phyloP scores from a whole-genome alignment of 2,113 vertebrate genomes.

The Scortum barcoo region DNA sequence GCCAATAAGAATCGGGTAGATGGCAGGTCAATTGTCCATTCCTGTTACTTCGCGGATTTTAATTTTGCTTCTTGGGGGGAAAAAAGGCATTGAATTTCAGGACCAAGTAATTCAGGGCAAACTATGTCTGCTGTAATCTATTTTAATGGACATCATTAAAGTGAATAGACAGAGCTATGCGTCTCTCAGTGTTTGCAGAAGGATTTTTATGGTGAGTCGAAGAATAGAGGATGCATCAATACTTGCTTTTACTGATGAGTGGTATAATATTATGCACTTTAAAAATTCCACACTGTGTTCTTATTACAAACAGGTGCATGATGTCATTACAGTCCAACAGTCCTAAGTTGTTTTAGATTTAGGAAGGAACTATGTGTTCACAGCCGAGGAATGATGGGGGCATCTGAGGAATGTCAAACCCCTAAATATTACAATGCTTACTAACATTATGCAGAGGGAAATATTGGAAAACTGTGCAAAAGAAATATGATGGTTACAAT shows the following conservation, averaged over 20 bases:
- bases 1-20: slow-evolving; percentile 45
- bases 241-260: slow-evolving; percentile 39
- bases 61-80: slow-evolving; percentile 38
- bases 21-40: slow-evolving; percentile 49
- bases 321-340: slow-evolving; percentile 28
- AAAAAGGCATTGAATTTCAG: slow-evolving; percentile 64
- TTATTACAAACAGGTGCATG: slow-evolving; percentile 45
- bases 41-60: slow-evolving; percentile 42
- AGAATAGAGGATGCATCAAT: slow-evolving; percentile 49
- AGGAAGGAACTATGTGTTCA: slow-evolving; percentile 17
- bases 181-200: slow-evolving; percentile 31
- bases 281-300: slow-evolving; percentile 25
- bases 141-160: slow-evolving; percentile 67
- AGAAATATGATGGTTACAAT: slow-evolving; percentile 64
- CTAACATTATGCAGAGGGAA: slow-evolving; percentile 42
- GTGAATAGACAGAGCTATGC: slow-evolving; percentile 30
- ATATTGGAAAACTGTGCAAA: slow-evolving; percentile 54
- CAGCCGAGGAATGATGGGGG: slow-evolving; percentile 16
- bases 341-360: background rate
- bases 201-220: slow-evolving; percentile 42
- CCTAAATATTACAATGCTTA: slow-evolving; percentile 39
- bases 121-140: slow-evolving; percentile 51
- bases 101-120: slow-evolving; percentile 46
- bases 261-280: slow-evolving; percentile 28
- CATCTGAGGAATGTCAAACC: slow-evolving; percentile 28